Base-by-base conservation (phyloP, 2,113 vertebrate genomes). In the Neodontobutis hainanensis region DNA sequence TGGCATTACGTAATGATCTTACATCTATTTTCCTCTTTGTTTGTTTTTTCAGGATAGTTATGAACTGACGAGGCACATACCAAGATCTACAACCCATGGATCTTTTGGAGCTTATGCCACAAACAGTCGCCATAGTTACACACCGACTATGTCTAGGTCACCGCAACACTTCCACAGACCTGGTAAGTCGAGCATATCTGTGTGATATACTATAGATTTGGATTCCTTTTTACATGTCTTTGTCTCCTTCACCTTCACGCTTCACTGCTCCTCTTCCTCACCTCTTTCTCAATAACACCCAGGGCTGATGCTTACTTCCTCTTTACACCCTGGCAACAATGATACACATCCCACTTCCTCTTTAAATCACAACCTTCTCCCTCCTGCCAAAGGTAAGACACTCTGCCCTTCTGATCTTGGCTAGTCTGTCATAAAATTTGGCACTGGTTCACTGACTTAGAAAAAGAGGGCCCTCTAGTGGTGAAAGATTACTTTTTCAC, bases 131-230 rank as follows among this genome's bases (percentile, higher is more conserved):
- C 96, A 96, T 73, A 95, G 93, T 76, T 98, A 96, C 92, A 95
- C 94, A 14, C 97, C 96, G 0, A 94, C 93, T 42, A 89, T 94
- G 4, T 93, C 94, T 8, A 93, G 95, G n/a, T 97, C 97, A 0
- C 97, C 97, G 1, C 96, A 98, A 77, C 97, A 99, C 72, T 99
- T 99, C 80, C 97, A 99, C 90, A 90, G 96, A 87, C 97, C 97
- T 74, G 97, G 97, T 99, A 92, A 96, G 93, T 19, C 2, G 14
- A 62, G 10, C 11, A 1, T 32, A 8, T 8, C 1, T 8, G 36
- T 8, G 8, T 14, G 7, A 15, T 40, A 15, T 5, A 19, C 8
- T 19, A 58, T 19, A 58, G 40, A 58, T 19, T 42, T 11, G 19
- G 15, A 58, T 58, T 40, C 38, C 14, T 35, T 9, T 12, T 57